Conservation (phyloP, 1,140 invertebrate genomes). For the Drosophila takahashii region DNA sequence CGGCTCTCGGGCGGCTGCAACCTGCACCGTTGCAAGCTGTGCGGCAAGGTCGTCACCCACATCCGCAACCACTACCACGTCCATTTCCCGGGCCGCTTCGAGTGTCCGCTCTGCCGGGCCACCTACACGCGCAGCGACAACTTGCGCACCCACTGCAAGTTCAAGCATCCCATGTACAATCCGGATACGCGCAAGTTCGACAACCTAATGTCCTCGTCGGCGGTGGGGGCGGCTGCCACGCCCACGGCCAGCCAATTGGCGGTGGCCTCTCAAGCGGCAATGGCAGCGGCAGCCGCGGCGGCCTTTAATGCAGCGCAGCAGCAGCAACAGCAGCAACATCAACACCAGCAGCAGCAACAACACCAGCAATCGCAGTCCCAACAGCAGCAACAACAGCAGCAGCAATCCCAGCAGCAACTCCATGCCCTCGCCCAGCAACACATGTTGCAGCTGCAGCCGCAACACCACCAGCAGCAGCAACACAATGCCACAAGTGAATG, state of each 20-base stretch:
- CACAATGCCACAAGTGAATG: slow-evolving; percentile 83
- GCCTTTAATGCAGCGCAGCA: slow-evolving; percentile 70
- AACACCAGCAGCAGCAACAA: slow-evolving; percentile 80
- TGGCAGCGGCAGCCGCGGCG: slow-evolving; percentile 81
- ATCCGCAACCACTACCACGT: slow-evolving; percentile 96
- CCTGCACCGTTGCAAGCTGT: slow-evolving; percentile 95
- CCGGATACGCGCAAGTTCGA: slow-evolving; percentile 93
- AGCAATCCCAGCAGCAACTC: slow-evolving; percentile 84
- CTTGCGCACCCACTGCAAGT: slow-evolving; percentile 94
- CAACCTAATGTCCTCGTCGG: slow-evolving; percentile 86
- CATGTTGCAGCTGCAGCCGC: slow-evolving; percentile 70
- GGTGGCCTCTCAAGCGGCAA: slow-evolving; percentile 72
- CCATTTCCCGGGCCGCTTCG: slow-evolving; percentile 94
- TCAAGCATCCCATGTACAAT: slow-evolving; percentile 93
- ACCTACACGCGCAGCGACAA: slow-evolving; percentile 95
- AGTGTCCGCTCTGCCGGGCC: slow-evolving; percentile 93
- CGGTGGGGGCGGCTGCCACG: slow-evolving; percentile 86
- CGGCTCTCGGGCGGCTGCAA: slow-evolving; percentile 94
- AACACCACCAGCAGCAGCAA: slow-evolving; percentile 77
- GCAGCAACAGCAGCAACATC: slow-evolving; percentile 70
- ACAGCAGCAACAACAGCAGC: slow-evolving; percentile 56
- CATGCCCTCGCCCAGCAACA: slow-evolving; percentile 75
- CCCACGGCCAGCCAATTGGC: slow-evolving; percentile 81
- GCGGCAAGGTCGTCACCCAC: slow-evolving; percentile 95
- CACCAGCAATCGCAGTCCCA: slow-evolving; percentile 49